Base-by-base conservation (phyloP, 1,140 invertebrate species). In the Eriosoma lanigerum region DNA sequence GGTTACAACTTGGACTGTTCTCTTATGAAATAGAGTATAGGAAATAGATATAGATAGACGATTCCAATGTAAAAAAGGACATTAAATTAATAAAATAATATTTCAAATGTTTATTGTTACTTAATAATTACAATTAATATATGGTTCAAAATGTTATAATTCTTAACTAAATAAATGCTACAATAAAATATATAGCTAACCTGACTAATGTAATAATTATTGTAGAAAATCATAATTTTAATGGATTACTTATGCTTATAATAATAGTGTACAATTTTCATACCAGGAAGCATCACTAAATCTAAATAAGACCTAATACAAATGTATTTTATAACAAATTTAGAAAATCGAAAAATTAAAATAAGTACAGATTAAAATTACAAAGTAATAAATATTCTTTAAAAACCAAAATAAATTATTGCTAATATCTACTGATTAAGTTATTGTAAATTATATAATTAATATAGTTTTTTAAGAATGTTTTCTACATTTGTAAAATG, bases 61-160 rank as follows among this genome's bases (percentile, higher is more conserved):
- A 58, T 15, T 26, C 21, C 15, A 60, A 60, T 60, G 15, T 38
- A 17, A 32, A 29, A 72, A 50, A 72, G n/a, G 52, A 32, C 48
- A 21, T 52, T 52, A 1, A 29, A 50, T 52, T 72, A 72, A 72
- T 72, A 72, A 72, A 72, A 72, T 72, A 72, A 72, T 72, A 72
- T 72, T 72, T 72, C 10, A 29, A 52, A 52, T 19, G n/a, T 72
- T 72, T 72, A 72, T 72, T 72, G 46, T 70, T 70, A 52, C 46
- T 72, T 52, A 29, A 52, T 72, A n/a, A 29, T 72, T 72, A 72
- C 46, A 50, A n/a, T 48, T 29, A 12, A 72, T 50, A 52, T n/a
- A 0, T 72, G 48, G 19, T 52, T 52, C 21, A 4, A 54, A 52
- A 44, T 70, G 44, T 17, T 72, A 72, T 72, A 72, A 9, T 10